A percentile compares a stretch with the other conserved stretches of the same genome.
Evolutionary conservation across 2,113 vertebrate species (phyloP).

Genomic region (Ranitomeya variabilis): DNA sequence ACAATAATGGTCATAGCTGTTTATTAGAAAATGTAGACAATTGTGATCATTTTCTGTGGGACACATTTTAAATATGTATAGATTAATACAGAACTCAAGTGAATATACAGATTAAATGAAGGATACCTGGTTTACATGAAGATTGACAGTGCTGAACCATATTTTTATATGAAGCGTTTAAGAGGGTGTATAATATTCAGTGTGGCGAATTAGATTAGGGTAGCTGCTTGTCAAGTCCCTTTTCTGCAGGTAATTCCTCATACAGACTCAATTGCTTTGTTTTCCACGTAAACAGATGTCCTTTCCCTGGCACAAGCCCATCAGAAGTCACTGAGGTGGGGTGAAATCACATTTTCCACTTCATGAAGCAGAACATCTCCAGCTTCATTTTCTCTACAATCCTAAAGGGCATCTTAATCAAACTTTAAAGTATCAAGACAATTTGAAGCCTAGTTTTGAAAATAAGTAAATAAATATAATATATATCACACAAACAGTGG

Average conservation of each 20-base stretch:
- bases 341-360: slow-evolving; percentile 79
- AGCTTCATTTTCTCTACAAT: slow-evolving; percentile 69
- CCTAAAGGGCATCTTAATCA: slow-evolving; percentile 66
- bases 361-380: slow-evolving; percentile 70
- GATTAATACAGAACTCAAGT: not conserved
- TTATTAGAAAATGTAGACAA: not conserved
- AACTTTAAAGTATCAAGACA: slow-evolving; percentile 59
- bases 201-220: slow-evolving; percentile 20
- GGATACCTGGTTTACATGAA: not conserved
- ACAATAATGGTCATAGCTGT: not conserved
- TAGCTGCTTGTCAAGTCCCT: slow-evolving; percentile 15
- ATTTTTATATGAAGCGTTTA: slow-evolving; percentile 4
- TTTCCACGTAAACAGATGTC: slow-evolving; percentile 67
- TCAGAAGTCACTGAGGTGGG: slow-evolving; percentile 78
- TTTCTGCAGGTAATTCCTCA: slow-evolving; percentile 49
- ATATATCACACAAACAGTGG: not conserved
- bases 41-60: not conserved
- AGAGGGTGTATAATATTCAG: slow-evolving; percentile 25
- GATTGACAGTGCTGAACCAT: not conserved
- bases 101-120: not conserved
- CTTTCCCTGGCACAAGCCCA: slow-evolving; percentile 64
- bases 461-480: not conserved
- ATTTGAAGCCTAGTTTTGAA: not conserved
- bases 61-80: not conserved
- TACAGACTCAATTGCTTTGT: slow-evolving; percentile 45